phyloP scores from a whole-genome alignment of 2,888 invertebrate genomes.

The Scotopteryx bipunctaria region DNA sequence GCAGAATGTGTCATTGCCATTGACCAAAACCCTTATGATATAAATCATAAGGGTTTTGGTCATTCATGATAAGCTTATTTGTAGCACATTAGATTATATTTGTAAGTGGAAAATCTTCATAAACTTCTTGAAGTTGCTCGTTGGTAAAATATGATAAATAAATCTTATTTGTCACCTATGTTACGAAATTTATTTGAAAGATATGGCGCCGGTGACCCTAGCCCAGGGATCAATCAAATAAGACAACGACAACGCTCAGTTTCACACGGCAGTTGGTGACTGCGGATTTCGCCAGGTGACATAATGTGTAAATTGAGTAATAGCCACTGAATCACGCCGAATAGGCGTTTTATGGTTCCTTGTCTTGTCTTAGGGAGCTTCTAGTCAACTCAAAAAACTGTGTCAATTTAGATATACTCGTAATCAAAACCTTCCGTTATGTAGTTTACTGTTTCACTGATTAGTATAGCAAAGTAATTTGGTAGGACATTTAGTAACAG shows the following conservation, averaged over 20 bases:
- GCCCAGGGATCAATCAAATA: slow-evolving; percentile 49
- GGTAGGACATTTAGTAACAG: no score
- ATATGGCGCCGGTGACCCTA: slow-evolving; percentile 45
- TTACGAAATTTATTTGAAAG: background rate
- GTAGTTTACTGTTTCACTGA: no score
- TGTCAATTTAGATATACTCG: no score
- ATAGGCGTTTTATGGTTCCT: no score
- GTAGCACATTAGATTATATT: background rate
- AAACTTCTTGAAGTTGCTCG: background rate
- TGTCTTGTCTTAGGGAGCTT: background rate
- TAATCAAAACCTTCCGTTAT: no score
- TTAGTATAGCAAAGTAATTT: no score
- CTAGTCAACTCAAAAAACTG: background rate
- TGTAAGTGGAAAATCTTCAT: background rate
- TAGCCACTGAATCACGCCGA: no score
- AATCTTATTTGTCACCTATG: no score
- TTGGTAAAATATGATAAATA: no score
- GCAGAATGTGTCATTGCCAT: background rate
- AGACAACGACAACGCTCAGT: slow-evolving; percentile 46
- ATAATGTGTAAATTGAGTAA: slow-evolving; percentile 10
- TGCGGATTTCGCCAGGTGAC: slow-evolving; percentile 22
- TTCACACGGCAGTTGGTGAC: slow-evolving; percentile 32
- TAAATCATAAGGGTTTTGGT: no score
- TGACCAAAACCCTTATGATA: no score
- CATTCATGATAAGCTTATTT: no score